Evolutionary conservation across 2,113 vertebrate genomes (phyloP).

Genomic region (Alosa alosa): DNA sequence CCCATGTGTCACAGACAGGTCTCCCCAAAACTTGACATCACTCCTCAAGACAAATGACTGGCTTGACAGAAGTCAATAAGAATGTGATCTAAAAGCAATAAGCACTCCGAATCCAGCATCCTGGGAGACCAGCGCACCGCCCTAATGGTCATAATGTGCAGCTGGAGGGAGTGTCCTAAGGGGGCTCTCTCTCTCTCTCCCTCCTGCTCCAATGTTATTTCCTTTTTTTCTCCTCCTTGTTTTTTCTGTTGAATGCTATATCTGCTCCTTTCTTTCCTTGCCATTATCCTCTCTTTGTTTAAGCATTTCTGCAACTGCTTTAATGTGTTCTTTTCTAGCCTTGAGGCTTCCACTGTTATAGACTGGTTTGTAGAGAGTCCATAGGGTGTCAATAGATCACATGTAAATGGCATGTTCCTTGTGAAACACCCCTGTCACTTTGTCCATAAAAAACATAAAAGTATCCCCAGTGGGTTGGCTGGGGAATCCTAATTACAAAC

Average conservation of each 20-base stretch:
- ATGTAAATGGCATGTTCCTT: slow-evolving; percentile 18
- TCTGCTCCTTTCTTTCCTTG: slow-evolving; percentile 34
- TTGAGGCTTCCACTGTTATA: background rate
- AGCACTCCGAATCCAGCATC: slow-evolving; percentile 66
- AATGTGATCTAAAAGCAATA: slow-evolving; percentile 82
- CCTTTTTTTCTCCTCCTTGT: background rate
- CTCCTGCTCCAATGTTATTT: background rate
- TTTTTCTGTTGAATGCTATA: background rate
- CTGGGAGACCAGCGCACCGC: slow-evolving; percentile 57
- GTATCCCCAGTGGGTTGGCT: background rate
- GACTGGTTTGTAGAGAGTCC: background rate
- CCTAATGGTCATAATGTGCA: slow-evolving; percentile 60
- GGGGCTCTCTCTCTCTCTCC: slow-evolving; percentile 31
- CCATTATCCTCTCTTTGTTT: slow-evolving; percentile 31
- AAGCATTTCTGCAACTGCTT: slow-evolving; percentile 39
- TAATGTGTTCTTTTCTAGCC: background rate
- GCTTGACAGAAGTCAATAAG: slow-evolving; percentile 81
- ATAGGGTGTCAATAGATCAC: background rate
- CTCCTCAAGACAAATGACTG: slow-evolving; percentile 79
- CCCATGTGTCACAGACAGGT: slow-evolving; percentile 78
- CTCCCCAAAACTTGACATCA: slow-evolving; percentile 74
- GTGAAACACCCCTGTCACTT: slow-evolving; percentile 1
- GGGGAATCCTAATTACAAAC: background rate
- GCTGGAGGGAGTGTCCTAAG: slow-evolving; percentile 54
- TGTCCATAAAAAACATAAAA: background rate